Base-by-base conservation (phyloP, 2,113 vertebrate genomes). In the Cyanoderma ruficeps region DNA sequence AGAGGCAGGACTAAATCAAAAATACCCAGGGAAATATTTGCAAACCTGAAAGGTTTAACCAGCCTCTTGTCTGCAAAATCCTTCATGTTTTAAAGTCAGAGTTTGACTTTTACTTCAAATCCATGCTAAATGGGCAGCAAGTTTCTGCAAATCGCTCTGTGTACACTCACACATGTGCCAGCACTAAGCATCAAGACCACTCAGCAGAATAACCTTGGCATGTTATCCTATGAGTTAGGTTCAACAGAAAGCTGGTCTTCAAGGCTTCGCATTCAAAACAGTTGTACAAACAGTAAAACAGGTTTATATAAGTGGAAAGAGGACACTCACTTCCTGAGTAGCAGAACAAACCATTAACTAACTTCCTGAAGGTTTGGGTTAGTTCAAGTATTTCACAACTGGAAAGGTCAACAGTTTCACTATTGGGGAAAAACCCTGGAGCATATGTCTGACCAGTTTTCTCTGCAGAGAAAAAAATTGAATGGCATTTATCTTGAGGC, bases 351-450 rank as follows among this genome's bases (percentile, higher is more conserved):
- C 35, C 44, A 77, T 72, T 65, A 69, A 35, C 10, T 71, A 50
- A 46, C 63, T 76, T 95, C 83, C 60, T 91, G 85, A 89, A 95
- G 49, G 82, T 83, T 86, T 83, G 41, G 23, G 20, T 68, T 30
- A 5, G 69, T 93, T 64, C n/a, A 87, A 84, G 33, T 57, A 71
- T 83, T 92, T 87, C 59, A 37, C 23, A 71, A 89, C n/a, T 70
- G 57, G 19, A 95, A 95, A 95, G 89, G 80, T 94, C 69, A 96
- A 74, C 46, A 75, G 69, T 41, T 94, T 80, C 46, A 64, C 53
- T 72, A 67, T 88, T 27, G 42, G 72, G 67, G 71, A 91, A 90
- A 91, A 92, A 60, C 53, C 84, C 25, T 55, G 71, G 52, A 91
- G 44, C 81, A 11, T 17, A 60, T 10, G 27, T 49, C 35, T 60